phyloP scores from a whole-genome alignment of 2,888 invertebrate genomes.

The Labia minor region DNA sequence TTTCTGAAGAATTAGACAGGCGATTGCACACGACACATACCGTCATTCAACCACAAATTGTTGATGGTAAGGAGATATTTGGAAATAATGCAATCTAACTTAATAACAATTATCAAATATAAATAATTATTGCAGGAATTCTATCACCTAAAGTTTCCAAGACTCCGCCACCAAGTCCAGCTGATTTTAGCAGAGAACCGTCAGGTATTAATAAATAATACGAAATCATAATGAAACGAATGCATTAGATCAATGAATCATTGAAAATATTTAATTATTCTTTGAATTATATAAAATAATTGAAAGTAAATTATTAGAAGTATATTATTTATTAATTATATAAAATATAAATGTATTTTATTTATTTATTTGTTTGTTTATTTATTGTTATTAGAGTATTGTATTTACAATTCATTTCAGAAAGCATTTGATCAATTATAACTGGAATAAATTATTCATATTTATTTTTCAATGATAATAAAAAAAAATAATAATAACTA shows the following conservation, averaged over 20 bases:
- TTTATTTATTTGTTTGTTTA: too few relatives aligned
- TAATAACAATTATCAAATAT: not conserved
- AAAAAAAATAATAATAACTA: too few relatives aligned
- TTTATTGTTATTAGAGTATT: too few relatives aligned
- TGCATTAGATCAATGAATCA: not conserved
- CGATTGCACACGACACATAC: conserved; percentile 34
- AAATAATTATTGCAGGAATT: conserved; percentile 41
- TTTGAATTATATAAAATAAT: conserved; percentile 24
- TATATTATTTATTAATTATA: too few relatives aligned
- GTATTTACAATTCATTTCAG: too few relatives aligned
- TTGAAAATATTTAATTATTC: conserved; percentile 24
- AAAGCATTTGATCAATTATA: too few relatives aligned
- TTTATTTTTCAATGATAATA: too few relatives aligned
- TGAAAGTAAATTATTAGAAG: too few relatives aligned
- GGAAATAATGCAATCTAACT: not conserved
- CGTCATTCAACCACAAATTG: conserved; percentile 24
- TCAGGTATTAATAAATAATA: conserved; percentile 13
- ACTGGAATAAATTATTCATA: too few relatives aligned
- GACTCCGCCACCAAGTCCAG: conserved; percentile 60
- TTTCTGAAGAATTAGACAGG: conserved; percentile 34
- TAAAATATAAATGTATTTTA: too few relatives aligned
- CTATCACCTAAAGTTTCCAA: conserved; percentile 51
- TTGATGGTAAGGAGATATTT: conserved; percentile 27
- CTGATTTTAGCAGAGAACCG: conserved; percentile 41
- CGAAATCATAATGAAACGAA: not conserved